phyloP scores from a whole-genome alignment of 2,797 vertebrate species.

The Tympanoctomys barrerae region DNA sequence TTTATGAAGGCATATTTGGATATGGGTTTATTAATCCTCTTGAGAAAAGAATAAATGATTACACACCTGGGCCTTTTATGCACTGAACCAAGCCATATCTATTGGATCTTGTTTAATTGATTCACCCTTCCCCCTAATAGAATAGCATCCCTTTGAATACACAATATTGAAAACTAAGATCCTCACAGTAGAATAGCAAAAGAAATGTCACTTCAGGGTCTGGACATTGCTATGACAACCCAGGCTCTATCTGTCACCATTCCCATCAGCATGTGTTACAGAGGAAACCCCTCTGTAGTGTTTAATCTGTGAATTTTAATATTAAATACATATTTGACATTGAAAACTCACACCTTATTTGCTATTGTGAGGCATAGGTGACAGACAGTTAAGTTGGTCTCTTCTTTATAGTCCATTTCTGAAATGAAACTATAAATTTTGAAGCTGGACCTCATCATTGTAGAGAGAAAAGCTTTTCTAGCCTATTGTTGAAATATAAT shows the following conservation, averaged over 20 bases:
- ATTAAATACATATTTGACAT: constrained; percentile 83
- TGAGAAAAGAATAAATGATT: constrained; percentile 65
- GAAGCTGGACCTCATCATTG: constrained; percentile 89
- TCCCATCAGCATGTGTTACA: constrained; percentile 64
- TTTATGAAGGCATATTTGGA: constrained; percentile 73
- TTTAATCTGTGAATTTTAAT: constrained; percentile 80
- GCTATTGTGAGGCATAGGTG: constrained; percentile 86
- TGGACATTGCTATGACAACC: constrained; percentile 85
- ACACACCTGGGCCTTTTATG: constrained; percentile 55
- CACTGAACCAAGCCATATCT: constrained; percentile 61
- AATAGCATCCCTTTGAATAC: constrained; percentile 64
- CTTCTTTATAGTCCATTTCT: constrained; percentile 91
- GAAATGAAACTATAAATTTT: constrained; percentile 92
- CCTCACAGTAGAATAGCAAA: constrained; percentile 41
- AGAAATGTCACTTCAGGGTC: constrained; percentile 75
- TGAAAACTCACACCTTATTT: constrained; percentile 87
- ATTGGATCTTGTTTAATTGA: constrained; percentile 76
- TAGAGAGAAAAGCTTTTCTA: constrained; percentile 88
- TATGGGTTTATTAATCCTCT: constrained; percentile 50
- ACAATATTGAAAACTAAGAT: constrained; percentile 61
- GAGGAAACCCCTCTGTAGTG: constrained; percentile 70
- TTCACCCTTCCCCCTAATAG: constrained; percentile 45
- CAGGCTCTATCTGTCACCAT: constrained; percentile 72
- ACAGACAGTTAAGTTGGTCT: constrained; percentile 89
- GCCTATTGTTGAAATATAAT: constrained; percentile 90